Percentiles rank a stretch among this genome's conserved stretches.
phyloP scores from a whole-genome alignment of 2,113 vertebrate genomes.

The Clarias magur region DNA sequence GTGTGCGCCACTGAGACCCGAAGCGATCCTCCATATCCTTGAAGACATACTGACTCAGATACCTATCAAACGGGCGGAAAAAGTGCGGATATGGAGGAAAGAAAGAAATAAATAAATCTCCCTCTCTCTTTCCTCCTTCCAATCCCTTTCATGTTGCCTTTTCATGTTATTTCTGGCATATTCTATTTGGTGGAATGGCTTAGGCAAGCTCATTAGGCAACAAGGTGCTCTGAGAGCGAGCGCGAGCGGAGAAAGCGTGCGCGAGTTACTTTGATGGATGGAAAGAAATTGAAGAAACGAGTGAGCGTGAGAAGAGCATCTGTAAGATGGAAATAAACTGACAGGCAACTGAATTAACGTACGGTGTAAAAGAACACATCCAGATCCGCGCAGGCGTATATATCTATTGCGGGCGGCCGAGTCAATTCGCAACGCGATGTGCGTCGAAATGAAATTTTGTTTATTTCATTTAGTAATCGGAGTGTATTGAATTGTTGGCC shows the following conservation, averaged over 20 bases:
- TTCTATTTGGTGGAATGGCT: constrained; percentile 52
- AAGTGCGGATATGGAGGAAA: constrained; percentile 38
- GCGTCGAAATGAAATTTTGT: background rate
- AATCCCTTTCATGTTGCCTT: constrained; percentile 45
- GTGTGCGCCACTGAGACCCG: constrained; percentile 7
- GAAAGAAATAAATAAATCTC: constrained; percentile 34
- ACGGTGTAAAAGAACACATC: constrained; percentile 22
- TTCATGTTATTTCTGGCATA: constrained; percentile 54
- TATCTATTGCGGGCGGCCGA: background rate
- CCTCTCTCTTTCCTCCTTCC: constrained; percentile 17
- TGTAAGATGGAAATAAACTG: constrained; percentile 49
- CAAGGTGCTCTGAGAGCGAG: constrained; percentile 37
- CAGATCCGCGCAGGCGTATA: background rate
- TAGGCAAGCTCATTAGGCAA: constrained; percentile 54
- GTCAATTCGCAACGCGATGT: background rate
- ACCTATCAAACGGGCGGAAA: constrained; percentile 11
- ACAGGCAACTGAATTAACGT: constrained; percentile 44
- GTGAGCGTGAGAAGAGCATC: constrained; percentile 48
- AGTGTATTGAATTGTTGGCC: constrained; percentile 15
- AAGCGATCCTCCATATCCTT: constrained; percentile 8
- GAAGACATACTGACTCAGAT: constrained; percentile 29
- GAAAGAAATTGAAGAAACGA: constrained; percentile 42
- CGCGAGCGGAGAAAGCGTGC: background rate
- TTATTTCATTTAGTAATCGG: constrained; percentile 17
- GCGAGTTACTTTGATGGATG: constrained; percentile 43